Evolutionary conservation across 2,797 vertebrate genomes (phyloP).

Genomic region (Onychomys leucogaster): DNA sequence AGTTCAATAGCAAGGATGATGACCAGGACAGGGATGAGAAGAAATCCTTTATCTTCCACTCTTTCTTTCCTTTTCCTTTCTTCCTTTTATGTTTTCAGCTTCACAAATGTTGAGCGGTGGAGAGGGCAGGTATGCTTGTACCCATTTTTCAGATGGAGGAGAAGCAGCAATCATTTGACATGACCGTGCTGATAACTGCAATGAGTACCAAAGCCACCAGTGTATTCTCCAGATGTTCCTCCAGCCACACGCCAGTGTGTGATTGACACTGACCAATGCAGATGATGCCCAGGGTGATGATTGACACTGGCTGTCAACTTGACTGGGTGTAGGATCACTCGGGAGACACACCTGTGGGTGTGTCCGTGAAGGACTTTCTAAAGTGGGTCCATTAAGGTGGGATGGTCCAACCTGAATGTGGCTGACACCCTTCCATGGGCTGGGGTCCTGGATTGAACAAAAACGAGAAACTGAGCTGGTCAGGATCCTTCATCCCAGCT

Average conservation of each 20-base stretch:
- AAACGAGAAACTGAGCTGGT: neutral
- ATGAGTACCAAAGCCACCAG: neutral
- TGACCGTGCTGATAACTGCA: fast-evolving
- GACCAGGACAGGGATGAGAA: fast-evolving
- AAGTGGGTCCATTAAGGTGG: neutral
- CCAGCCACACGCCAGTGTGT: neutral
- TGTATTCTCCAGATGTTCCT: neutral
- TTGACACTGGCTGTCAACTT: neutral
- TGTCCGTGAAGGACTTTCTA: neutral
- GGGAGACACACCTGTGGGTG: neutral
- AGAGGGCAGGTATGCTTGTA: too few relatives aligned
- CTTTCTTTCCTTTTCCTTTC: neutral
- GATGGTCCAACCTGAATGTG: neutral
- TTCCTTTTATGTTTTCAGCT: neutral
- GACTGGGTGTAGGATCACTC: neutral
- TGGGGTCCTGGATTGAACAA: neutral
- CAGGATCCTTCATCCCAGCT: neutral
- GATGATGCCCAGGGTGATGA: fast-evolving
- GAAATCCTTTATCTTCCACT: neutral
- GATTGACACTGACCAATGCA: fast-evolving
- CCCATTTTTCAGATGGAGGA: neutral
- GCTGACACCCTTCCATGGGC: neutral
- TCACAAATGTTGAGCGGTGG: neutral
- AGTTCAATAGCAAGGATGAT: neutral
- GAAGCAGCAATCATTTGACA: fast-evolving